Evolutionary conservation across 2,797 vertebrate genomes (phyloP).

Genomic region (Typhlichthys subterraneus): DNA sequence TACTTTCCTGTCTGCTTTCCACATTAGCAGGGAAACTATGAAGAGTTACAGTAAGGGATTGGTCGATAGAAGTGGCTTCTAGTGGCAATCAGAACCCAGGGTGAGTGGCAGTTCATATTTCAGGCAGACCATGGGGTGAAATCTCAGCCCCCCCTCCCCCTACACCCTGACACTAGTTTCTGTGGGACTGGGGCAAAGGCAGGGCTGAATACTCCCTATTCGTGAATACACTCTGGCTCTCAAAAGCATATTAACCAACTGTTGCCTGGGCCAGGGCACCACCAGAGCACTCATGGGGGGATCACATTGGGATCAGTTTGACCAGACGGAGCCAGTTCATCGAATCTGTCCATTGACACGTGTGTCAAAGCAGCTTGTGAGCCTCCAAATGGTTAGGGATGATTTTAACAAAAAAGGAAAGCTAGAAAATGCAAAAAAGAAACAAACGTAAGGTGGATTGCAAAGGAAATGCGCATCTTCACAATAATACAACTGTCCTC

Average conservation of each 20-base stretch:
- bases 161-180: constrained; percentile 34
- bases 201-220: constrained; percentile 56
- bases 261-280: constrained; percentile 21
- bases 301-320: background rate
- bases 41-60: constrained; percentile 38
- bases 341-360: too few relatives aligned
- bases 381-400: too few relatives aligned
- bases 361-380: too few relatives aligned
- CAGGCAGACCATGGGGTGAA: constrained; percentile 57
- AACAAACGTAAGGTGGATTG: too few relatives aligned
- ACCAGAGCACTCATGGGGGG: background rate
- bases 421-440: too few relatives aligned
- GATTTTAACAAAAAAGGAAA: too few relatives aligned
- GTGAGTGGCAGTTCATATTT: constrained; percentile 57
- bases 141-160: constrained; percentile 42
- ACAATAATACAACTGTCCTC: too few relatives aligned
- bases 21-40: constrained; percentile 47
- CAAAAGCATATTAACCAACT: constrained; percentile 39
- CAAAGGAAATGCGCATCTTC: too few relatives aligned
- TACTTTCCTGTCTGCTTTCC: constrained; percentile 50
- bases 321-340: too few relatives aligned
- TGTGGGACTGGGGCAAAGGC: constrained; percentile 45
- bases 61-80: constrained; percentile 58
- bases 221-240: constrained; percentile 32
- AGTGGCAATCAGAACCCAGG: constrained; percentile 46